phyloP scores from a whole-genome alignment of 2,888 invertebrate genomes.

The Chelonus formosanus region DNA sequence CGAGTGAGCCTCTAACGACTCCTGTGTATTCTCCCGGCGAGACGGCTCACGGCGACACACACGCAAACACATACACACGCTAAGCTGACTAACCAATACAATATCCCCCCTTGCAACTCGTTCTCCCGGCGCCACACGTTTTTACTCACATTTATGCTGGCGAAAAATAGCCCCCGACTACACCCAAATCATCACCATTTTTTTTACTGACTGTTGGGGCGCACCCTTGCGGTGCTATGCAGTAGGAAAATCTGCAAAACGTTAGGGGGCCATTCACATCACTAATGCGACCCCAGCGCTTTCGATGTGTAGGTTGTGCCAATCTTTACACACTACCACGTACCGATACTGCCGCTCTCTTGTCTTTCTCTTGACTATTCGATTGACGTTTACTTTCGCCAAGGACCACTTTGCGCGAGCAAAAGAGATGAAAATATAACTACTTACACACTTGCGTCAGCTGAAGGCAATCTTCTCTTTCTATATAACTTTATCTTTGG shows the following conservation, averaged over 20 bases:
- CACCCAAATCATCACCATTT: constrained; percentile 63
- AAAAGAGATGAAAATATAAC: background rate
- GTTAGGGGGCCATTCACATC: constrained; percentile 32
- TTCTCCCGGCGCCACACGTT: constrained; percentile 36
- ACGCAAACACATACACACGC: constrained; percentile 24
- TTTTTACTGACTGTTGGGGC: constrained; percentile 43
- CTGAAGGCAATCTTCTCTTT: background rate
- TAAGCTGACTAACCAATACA: constrained; percentile 22
- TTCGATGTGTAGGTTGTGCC: constrained; percentile 1
- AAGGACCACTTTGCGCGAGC: too few relatives aligned
- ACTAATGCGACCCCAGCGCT: constrained; percentile 12
- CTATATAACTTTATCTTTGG: background rate
- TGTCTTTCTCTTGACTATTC: too few relatives aligned
- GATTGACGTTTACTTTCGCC: too few relatives aligned
- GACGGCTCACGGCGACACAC: constrained; percentile 46
- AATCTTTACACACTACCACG: background rate
- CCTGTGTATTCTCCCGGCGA: constrained; percentile 39
- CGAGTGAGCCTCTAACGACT: constrained; percentile 22
- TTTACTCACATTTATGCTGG: constrained; percentile 57
- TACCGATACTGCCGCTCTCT: background rate
- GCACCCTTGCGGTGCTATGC: constrained; percentile 40
- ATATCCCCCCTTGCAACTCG: constrained; percentile 14
- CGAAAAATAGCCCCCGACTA: constrained; percentile 56
- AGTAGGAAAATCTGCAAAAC: constrained; percentile 33
- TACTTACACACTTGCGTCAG: background rate